Evolutionary conservation across 2,113 vertebrate species (phyloP), one percentile per base, ranked within the genome.

Genomic region (Thunnus thynnus): DNA sequence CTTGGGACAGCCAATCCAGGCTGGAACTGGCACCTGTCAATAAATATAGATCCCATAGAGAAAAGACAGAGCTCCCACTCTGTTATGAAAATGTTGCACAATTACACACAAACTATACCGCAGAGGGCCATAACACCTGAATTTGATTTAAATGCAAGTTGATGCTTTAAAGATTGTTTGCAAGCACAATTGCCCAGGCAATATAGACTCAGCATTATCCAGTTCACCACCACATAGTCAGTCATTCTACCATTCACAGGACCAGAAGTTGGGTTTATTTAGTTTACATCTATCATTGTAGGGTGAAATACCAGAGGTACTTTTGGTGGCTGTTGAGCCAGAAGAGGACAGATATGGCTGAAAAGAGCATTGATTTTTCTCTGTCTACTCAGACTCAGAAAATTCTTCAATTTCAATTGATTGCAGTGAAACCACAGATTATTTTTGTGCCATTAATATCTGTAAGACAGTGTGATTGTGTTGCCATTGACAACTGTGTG

Each of bases 381-480:
- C 48, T 1, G 2, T 36, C 50, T 20, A 10, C 16, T 17, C 36
- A 54, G 17, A 10, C 16, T 17, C 36, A 54, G 17, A 32, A 66
- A 61, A 65, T 66, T 65, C 64, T 69, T 70, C 25, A 80, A 13
- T 67, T 68, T 75, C 41, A 63, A 76, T 60, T 75, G 62, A 75
- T 62, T 82, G 54, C 30, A 13, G 11, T 48, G 41, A 50, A 64
- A 58, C 20, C 22, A 51, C 30, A 6, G 11, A 52, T 58, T 62
- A 30, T 68, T 76, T 61, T 80, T 54, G 54, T 66, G 48, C 57
- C 48, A 80, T 83, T 76, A 76, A 72, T 79, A 73, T 70, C 18
- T 76, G 36, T 20, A 68, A 65, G 22, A 56, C 48, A 5, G 63
- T 16, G 14, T 52, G 30, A 70, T 18, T 77, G 52, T 66, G 64